Evolutionary conservation across 1,140 invertebrate species (phyloP).

Genomic region (Scaptomyza montana): DNA sequence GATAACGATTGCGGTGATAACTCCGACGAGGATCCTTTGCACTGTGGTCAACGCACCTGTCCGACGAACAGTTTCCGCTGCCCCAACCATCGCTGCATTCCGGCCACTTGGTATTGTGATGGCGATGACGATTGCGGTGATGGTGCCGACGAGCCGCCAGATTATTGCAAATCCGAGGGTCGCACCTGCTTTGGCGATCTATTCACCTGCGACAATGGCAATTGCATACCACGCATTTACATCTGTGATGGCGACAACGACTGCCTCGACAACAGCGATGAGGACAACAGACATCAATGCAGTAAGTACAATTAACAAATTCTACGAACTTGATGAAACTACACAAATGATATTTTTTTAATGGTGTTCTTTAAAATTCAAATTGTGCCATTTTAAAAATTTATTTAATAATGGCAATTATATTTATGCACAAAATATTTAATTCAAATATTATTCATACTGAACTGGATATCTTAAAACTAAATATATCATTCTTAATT

Average conservation of each 20-base stretch:
- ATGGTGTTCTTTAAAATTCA: too few relatives aligned
- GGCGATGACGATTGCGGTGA: conserved; percentile 94
- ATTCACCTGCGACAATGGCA: conserved; percentile 98
- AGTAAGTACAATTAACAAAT: conserved; percentile 85
- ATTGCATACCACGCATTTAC: conserved; percentile 97
- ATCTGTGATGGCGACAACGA: conserved; percentile 97
- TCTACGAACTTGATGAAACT: too few relatives aligned
- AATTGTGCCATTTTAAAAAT: too few relatives aligned
- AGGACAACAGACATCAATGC: conserved; percentile 95
- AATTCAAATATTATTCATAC: too few relatives aligned
- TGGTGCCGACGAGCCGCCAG: conserved; percentile 94
- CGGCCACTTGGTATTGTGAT: conserved; percentile 96
- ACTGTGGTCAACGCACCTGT: conserved; percentile 94
- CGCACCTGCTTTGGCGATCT: conserved; percentile 97
- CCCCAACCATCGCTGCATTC: conserved; percentile 93
- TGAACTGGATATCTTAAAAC: too few relatives aligned
- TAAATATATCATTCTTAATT: too few relatives aligned
- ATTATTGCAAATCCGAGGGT: conserved; percentile 96
- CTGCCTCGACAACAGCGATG: conserved; percentile 96
- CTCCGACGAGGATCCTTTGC: conserved; percentile 95
- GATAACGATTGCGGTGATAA: conserved; percentile 98
- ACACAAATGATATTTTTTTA: too few relatives aligned
- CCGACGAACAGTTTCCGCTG: conserved; percentile 96
- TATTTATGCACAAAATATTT: too few relatives aligned
- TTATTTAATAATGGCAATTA: too few relatives aligned